phyloP scores from a whole-genome alignment of 2,888 invertebrate species.

The Apeira syringaria region DNA sequence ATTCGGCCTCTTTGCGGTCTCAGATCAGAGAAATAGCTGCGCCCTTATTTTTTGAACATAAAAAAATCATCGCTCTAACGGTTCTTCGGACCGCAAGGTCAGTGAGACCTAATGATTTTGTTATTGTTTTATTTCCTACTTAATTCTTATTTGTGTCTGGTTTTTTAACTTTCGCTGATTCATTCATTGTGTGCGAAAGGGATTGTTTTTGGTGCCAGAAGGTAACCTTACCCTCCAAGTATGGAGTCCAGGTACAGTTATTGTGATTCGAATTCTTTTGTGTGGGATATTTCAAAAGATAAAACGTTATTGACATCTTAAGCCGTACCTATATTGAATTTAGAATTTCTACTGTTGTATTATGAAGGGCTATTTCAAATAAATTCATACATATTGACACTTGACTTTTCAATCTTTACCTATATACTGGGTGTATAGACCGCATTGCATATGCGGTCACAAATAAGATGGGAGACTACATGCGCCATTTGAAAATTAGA shows the following conservation, averaged over 20 bases:
- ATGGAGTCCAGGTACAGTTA: neutral
- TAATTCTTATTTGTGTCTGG: constrained; percentile 23
- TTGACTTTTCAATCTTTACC: no score
- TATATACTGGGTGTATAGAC: no score
- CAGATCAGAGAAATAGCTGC: constrained; percentile 77
- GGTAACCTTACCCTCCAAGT: constrained; percentile 4
- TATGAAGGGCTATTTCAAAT: no score
- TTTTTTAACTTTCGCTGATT: constrained; percentile 29
- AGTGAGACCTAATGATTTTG: constrained; percentile 59
- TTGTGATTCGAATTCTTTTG: no score
- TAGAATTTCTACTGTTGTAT: no score
- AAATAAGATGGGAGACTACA: no score
- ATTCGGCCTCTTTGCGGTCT: constrained; percentile 70
- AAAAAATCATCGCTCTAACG: constrained; percentile 62
- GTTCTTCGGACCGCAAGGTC: constrained; percentile 66
- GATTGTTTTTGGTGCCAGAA: constrained; percentile 1
- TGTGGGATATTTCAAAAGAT: no score
- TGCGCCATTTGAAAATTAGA: no score
- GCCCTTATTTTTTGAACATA: constrained; percentile 55
- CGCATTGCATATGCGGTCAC: no score
- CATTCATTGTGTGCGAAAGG: constrained; percentile 24
- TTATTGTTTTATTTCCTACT: constrained; percentile 46
- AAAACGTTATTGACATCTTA: no score
- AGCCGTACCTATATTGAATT: no score
- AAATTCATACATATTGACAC: no score